A percentile compares a stretch with the other conserved stretches of the same genome.
Conservation (phyloP, 2,113 vertebrate genomes). For the Lepus europaeus region DNA sequence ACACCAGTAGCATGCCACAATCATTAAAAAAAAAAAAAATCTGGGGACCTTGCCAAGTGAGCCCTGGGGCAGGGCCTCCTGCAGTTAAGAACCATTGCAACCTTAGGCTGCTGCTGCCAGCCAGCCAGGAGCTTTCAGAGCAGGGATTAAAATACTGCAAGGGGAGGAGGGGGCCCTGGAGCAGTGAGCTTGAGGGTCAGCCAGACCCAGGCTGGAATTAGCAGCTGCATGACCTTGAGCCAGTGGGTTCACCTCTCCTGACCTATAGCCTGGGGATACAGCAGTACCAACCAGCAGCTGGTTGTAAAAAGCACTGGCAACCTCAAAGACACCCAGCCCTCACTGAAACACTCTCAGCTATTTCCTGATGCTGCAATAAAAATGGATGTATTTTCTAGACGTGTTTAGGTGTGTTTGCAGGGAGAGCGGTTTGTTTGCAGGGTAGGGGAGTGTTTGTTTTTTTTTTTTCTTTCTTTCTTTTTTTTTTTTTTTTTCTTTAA, state of each 20-base stretch:
- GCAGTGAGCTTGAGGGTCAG: background rate
- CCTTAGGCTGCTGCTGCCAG: background rate
- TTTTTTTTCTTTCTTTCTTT: background rate
- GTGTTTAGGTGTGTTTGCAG: background rate
- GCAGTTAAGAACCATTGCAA: background rate
- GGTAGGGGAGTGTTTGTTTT: background rate
- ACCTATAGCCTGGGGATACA: too few relatives aligned
- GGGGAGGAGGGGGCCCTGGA: background rate
- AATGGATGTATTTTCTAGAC: background rate
- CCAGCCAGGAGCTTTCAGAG: background rate
- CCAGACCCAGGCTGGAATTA: background rate
- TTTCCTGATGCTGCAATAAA: background rate
- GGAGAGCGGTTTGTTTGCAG: background rate
- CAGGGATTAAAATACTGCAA: background rate
- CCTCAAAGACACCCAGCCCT: background rate
- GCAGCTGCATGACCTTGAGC: background rate
- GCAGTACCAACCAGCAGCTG: rapidly evolving
- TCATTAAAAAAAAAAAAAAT: background rate
- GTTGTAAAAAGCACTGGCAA: background rate
- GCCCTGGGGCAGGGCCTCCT: background rate
- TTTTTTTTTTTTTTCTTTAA: background rate
- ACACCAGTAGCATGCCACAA: too few relatives aligned
- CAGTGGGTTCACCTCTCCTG: background rate
- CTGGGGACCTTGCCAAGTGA: background rate
- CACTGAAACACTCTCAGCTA: background rate